phyloP scores from a whole-genome alignment of 2,888 invertebrate genomes.

The Drosophila austrosaltans region DNA sequence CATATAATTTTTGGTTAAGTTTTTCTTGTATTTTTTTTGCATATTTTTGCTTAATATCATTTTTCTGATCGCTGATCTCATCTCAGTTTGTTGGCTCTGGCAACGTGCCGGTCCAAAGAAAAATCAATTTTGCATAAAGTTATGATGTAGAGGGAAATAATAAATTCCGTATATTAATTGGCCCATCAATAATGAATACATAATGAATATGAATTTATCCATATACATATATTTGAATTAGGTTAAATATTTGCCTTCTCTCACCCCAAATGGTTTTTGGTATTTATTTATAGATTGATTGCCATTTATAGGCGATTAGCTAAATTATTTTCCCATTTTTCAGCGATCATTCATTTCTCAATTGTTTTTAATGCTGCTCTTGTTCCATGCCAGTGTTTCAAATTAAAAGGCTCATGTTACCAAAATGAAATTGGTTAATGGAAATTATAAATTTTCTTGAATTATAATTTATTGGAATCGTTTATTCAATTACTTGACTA shows the following conservation, averaged over 20 bases:
- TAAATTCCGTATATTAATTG: conserved; percentile 47
- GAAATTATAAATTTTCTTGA: too few species aligned
- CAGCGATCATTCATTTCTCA: conserved; percentile 1
- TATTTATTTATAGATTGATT: conserved; percentile 17
- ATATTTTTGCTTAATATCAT: conserved; percentile 17
- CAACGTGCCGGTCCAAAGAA: conserved; percentile 24
- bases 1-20: conserved; percentile 15
- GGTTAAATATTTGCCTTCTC: conserved; percentile 39
- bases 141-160: conserved; percentile 26
- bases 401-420: not conserved
- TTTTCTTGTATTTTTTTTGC: conserved; percentile 21
- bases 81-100: conserved; percentile 25
- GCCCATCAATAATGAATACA: conserved; percentile 43
- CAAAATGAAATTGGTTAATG: not conserved
- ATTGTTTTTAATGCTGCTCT: not conserved
- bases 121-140: conserved; percentile 17
- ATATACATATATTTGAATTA: conserved; percentile 27
- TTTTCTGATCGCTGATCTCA: conserved; percentile 53
- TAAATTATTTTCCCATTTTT: not conserved
- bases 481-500: too few species aligned
- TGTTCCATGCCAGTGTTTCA: not conserved
- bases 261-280: conserved; percentile 40
- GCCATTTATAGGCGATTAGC: not conserved
- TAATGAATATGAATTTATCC: conserved; percentile 34
- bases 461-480: too few species aligned